Conservation (phyloP, 1,140 invertebrate species). For the Drosophila gunungcola region DNA sequence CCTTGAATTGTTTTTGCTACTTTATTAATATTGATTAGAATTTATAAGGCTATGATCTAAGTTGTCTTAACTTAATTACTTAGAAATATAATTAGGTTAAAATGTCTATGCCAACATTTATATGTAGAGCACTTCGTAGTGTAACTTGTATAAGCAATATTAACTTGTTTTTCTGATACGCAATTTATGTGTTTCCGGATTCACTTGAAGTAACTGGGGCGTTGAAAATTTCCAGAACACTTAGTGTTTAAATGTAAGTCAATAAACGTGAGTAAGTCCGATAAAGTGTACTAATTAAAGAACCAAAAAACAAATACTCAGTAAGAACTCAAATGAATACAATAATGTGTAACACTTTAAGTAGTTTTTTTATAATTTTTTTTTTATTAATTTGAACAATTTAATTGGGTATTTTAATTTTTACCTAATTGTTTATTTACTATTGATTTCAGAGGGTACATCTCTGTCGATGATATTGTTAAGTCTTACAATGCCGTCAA, state of each 20-base stretch:
- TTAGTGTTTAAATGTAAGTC: background rate
- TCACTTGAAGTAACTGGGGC: background rate
- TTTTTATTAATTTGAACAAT: no score
- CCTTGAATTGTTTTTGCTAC: no score
- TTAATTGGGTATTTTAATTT: background rate
- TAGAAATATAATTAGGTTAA: no score
- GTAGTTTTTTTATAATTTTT: no score
- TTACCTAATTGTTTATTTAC: background rate
- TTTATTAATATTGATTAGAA: no score
- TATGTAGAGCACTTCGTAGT: no score
- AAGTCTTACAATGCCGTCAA: background rate
- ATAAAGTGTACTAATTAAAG: conserved; percentile 2
- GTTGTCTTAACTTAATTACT: no score
- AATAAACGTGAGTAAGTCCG: background rate
- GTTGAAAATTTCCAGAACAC: conserved; percentile 3
- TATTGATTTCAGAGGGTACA: background rate
- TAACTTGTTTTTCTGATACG: background rate
- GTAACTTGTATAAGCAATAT: background rate
- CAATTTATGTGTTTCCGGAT: conserved; percentile 2
- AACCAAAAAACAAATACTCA: background rate
- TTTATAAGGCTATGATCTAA: no score
- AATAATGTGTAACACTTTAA: background rate
- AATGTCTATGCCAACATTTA: no score
- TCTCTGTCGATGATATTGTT: background rate
- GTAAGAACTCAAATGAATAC: background rate